Evolutionary conservation across 2,888 invertebrate species (phyloP).

Genomic region (Eulithis prunata): DNA sequence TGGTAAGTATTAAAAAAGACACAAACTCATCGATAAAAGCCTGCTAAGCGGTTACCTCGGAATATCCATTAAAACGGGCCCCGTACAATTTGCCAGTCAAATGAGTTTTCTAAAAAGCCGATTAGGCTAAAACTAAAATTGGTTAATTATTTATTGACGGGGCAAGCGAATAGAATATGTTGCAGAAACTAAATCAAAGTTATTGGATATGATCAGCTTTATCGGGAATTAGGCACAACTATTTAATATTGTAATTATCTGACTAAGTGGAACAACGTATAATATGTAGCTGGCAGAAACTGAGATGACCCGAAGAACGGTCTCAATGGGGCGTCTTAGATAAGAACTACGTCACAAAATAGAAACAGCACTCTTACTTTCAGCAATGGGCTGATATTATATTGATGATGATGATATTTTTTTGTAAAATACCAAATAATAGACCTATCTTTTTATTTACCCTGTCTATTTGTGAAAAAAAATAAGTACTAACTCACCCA

Average conservation of each 20-base stretch:
- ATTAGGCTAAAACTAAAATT: constrained; percentile 82
- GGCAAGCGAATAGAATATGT: constrained; percentile 52
- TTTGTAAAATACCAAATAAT: too few relatives aligned
- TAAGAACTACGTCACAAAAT: too few relatives aligned
- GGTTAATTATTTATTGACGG: constrained; percentile 75
- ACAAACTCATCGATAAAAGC: constrained; percentile 34
- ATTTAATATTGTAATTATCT: too few relatives aligned
- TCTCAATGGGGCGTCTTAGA: too few relatives aligned
- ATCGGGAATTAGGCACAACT: neutral
- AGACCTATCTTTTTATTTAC: too few relatives aligned
- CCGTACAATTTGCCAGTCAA: constrained; percentile 79
- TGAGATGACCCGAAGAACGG: too few relatives aligned
- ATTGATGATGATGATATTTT: too few relatives aligned
- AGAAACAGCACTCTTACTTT: too few relatives aligned
- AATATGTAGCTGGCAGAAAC: too few relatives aligned
- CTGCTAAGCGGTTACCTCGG: constrained; percentile 51
- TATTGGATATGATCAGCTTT: constrained; percentile 12
- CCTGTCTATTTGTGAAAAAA: too few relatives aligned
- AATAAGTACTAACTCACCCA: neutral
- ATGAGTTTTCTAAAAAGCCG: constrained; percentile 83
- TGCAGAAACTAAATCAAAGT: constrained; percentile 23
- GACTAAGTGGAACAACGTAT: too few relatives aligned
- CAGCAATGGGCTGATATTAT: too few relatives aligned
- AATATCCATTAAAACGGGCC: constrained; percentile 61
- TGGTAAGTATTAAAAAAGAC: neutral